Evolutionary conservation across 2,797 vertebrate species (phyloP).

Genomic region (Enteromius thamalakanensis): DNA sequence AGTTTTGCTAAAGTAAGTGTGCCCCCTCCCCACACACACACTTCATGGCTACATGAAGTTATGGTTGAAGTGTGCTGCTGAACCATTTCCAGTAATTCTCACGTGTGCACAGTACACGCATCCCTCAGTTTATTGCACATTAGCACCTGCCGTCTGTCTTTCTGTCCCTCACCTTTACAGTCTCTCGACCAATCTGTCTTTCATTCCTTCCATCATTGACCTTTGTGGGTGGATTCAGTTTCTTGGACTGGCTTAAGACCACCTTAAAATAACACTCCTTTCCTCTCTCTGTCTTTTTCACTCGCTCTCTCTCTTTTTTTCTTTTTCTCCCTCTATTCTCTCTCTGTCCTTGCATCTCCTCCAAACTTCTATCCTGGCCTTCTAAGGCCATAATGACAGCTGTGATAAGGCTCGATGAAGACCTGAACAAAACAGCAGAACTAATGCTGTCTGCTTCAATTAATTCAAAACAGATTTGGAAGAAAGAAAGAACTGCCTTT

Average conservation of each 20-base stretch:
- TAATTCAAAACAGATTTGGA: slow-evolving; percentile 68
- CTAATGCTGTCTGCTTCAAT: slow-evolving; percentile 70
- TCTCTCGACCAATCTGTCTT: slow-evolving; percentile 33
- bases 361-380: slow-evolving; percentile 60
- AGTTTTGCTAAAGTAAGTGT: neutral
- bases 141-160: slow-evolving; percentile 41
- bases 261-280: slow-evolving; percentile 70
- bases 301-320: neutral
- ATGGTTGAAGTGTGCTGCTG: slow-evolving; percentile 24
- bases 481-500: slow-evolving; percentile 33
- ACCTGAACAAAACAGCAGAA: slow-evolving; percentile 64
- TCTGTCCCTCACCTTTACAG: slow-evolving; percentile 7
- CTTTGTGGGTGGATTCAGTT: slow-evolving; percentile 71
- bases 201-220: slow-evolving; percentile 60
- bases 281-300: slow-evolving; percentile 27
- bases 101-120: slow-evolving; percentile 8
- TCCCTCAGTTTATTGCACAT: slow-evolving; percentile 15
- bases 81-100: slow-evolving; percentile 37
- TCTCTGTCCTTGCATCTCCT: slow-evolving; percentile 43
- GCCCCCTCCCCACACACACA: neutral
- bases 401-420: slow-evolving; percentile 60
- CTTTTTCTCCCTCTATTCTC: neutral
- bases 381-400: slow-evolving; percentile 78
- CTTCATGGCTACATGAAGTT: slow-evolving; percentile 17
- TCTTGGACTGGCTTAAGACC: slow-evolving; percentile 71